Percentiles rank a stretch among this genome's conserved stretches.
These are phyloP conservation scores for Oreocharis arfaki DNA, from an alignment of 2,113 vertebrate genomes.

Conservation along the genomic window DNA sequence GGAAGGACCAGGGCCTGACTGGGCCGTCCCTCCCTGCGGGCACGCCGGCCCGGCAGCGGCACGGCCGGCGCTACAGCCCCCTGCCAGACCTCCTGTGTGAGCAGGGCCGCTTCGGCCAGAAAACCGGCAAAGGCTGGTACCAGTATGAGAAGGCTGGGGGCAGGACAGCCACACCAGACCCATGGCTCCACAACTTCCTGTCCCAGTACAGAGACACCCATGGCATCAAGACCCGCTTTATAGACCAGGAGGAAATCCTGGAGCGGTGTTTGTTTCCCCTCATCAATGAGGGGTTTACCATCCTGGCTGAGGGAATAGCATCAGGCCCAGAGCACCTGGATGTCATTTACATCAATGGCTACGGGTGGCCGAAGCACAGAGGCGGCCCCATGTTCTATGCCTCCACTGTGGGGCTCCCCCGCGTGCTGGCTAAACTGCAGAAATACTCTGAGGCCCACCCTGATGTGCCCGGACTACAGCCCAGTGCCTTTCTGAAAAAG, in stretches of 20 bases:
- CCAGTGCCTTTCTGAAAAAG: slow-evolving; percentile 79
- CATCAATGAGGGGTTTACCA: slow-evolving; percentile 86
- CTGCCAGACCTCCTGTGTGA: slow-evolving; percentile 87
- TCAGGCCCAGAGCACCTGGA: slow-evolving; percentile 87
- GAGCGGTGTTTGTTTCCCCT: slow-evolving; percentile 85
- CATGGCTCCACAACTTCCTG: slow-evolving; percentile 79
- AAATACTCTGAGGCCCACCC: slow-evolving; percentile 77
- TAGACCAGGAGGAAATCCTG: slow-evolving; percentile 82
- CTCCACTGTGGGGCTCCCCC: slow-evolving; percentile 76
- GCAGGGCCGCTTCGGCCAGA: slow-evolving; percentile 85
- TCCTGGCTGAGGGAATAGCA: slow-evolving; percentile 86
- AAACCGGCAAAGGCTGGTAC: slow-evolving; percentile 87
- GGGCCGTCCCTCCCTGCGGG: slow-evolving; percentile 50
- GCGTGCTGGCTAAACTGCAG: slow-evolving; percentile 79
- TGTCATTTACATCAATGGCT: slow-evolving; percentile 86
- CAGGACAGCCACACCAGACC: slow-evolving; percentile 75
- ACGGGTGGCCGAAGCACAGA: slow-evolving; percentile 84
- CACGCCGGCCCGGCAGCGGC: slow-evolving; percentile 63
- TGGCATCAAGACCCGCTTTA: slow-evolving; percentile 62
- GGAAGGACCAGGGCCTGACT: slow-evolving; percentile 73
- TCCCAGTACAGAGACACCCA: slow-evolving; percentile 76
- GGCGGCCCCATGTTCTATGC: slow-evolving; percentile 95
- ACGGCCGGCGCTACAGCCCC: slow-evolving; percentile 79
- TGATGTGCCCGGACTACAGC: slow-evolving; percentile 79
- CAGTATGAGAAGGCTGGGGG: slow-evolving; percentile 79